phyloP scores from a whole-genome alignment of 2,888 invertebrate species.

The Ceraclea dissimilis region DNA sequence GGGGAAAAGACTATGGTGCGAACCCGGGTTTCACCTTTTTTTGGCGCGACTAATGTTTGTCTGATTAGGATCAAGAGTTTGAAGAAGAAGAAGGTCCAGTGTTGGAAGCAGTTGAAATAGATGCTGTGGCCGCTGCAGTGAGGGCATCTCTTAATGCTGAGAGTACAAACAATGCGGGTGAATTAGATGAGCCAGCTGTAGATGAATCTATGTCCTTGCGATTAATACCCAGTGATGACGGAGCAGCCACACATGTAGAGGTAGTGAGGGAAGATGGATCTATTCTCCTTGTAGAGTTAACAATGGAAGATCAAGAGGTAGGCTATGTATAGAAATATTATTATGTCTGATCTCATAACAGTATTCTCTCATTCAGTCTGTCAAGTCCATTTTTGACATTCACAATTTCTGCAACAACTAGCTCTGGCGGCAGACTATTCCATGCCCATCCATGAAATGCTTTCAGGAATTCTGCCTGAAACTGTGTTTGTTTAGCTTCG shows the following conservation, averaged over 20 bases:
- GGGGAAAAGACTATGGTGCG: too few relatives aligned
- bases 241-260: slow-evolving; percentile 31
- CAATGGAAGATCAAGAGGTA: slow-evolving; percentile 33
- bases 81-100: slow-evolving; percentile 26
- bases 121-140: slow-evolving; percentile 13
- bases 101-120: slow-evolving; percentile 23
- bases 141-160: slow-evolving; percentile 4
- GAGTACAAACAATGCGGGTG: slow-evolving; percentile 30
- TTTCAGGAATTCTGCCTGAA: too few relatives aligned
- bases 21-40: too few relatives aligned
- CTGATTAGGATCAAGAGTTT: slow-evolving; percentile 8
- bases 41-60: too few relatives aligned
- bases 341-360: background rate
- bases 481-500: too few relatives aligned
- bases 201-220: slow-evolving; percentile 14
- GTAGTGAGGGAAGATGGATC: slow-evolving; percentile 42
- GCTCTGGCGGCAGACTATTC: too few relatives aligned
- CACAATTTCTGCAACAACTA: too few relatives aligned
- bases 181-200: slow-evolving; percentile 26
- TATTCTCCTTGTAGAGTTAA: slow-evolving; percentile 40
- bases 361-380: too few relatives aligned
- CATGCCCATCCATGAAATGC: too few relatives aligned
- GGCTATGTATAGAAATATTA: slow-evolving; percentile 5
- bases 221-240: slow-evolving; percentile 27
- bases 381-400: too few relatives aligned